Evolutionary conservation across 2,797 vertebrate species (phyloP), one percentile per base, ranked within the genome.

Genomic region (Acipenser ruthenus): DNA sequence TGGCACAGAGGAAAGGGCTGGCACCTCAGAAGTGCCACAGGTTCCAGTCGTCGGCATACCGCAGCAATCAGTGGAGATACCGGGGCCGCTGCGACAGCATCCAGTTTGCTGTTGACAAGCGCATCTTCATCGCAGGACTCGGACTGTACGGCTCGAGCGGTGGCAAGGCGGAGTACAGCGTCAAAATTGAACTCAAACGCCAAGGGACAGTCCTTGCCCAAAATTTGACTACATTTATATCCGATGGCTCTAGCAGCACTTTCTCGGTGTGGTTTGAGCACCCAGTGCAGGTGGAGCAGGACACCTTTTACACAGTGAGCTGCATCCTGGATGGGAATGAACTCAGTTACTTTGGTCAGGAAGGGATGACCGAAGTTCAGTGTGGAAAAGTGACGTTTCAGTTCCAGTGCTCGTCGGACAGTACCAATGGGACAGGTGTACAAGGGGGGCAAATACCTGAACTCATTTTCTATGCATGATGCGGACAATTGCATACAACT

Each of bases 401-500:
- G 79, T 99, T 99, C 84, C 97, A 99, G 85, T 98, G 97, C 74
- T 99, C 97, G 48, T 96, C 97, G 0, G 97, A 99, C 87, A 99
- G 97, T 83, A 99, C 97, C 72, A 99, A 99, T 0, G 96, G 97
- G 53, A 99, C 97, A 0, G 97, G 97, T 8, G 97, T 99, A 10
- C 96, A 99, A 86, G 97, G 96, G 10, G 97, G 97, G 62, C 97
- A 98, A 76, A 99, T 99, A 82, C 96, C 97, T 0, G 97, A 99
- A 84, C 93, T 99, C n/a, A 93, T 99, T 82, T 97, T 99, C 87
- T 99, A 97, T 10, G 92, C 94, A 70, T 99, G 87, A 95, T 61
- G 10, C 65, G 56, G 50, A 49, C 67, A 52, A 5, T 15, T 63
- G 68, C 2, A 2, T 67, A 60, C 15, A 10, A 58, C 62, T 69